These are phyloP conservation scores for Megaleporinus macrocephalus DNA, from an alignment of 2,113 vertebrate species.

Conservation along the genomic window DNA sequence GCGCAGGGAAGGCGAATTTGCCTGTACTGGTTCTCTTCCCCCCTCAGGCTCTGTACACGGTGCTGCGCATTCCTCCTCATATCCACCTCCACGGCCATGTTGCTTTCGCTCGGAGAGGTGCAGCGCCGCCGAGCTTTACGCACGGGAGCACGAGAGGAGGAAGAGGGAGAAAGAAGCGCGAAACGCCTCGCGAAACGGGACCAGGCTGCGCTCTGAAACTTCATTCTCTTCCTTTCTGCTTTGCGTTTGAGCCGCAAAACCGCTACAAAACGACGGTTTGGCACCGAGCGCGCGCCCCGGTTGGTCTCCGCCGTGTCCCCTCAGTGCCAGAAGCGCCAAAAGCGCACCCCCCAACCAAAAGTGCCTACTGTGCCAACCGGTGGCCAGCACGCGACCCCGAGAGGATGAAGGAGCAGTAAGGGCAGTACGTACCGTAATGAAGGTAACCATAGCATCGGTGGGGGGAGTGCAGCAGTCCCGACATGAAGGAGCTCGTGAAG, in stretches of 20 bases:
- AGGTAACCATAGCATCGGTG: slow-evolving; percentile 99
- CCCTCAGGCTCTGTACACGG: slow-evolving; percentile 55
- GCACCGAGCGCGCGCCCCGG: no score
- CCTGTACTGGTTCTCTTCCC: slow-evolving; percentile 61
- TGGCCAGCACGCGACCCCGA: not conserved
- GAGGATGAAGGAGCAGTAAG: not conserved
- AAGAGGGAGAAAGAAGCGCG: no score
- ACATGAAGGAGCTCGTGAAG: slow-evolving; percentile 89
- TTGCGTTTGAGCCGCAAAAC: no score
- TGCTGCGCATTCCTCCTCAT: slow-evolving; percentile 51
- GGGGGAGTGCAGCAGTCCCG: slow-evolving; percentile 90
- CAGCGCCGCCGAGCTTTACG: not conserved
- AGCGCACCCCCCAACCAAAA: not conserved
- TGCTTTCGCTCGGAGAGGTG: not conserved
- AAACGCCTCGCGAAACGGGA: not conserved
- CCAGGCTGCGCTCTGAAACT: not conserved
- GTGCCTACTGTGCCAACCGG: not conserved
- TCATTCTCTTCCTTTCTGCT: not conserved
- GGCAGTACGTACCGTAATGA: slow-evolving; percentile 89
- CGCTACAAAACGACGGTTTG: not conserved
- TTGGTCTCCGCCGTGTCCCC: not conserved
- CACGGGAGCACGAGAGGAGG: not conserved
- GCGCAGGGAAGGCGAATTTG: slow-evolving; percentile 51
- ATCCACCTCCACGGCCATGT: not conserved
- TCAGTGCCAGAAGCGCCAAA: not conserved